Percentiles rank a stretch among this genome's conserved stretches.
phyloP scores from a whole-genome alignment of 37 sponge, comb jelly and placozoan species.

The Haliclona indistincta region DNA sequence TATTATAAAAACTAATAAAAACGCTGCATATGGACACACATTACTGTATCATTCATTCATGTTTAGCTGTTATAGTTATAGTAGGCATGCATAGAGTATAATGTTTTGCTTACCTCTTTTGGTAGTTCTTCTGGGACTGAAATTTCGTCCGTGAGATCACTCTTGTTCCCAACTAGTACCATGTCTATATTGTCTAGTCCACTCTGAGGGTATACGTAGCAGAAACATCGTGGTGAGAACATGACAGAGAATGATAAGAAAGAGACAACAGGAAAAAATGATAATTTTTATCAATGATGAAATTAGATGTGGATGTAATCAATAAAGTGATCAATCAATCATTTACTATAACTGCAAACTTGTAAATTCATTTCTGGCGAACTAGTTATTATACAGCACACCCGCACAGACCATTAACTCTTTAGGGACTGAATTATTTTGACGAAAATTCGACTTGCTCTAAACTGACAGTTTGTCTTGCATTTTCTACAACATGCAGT shows the following conservation, averaged over 20 bases:
- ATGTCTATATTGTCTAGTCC: constrained; percentile 27
- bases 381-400: too few species aligned
- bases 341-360: too few species aligned
- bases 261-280: neutral
- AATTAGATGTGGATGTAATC: too few species aligned
- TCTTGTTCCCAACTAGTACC: constrained; percentile 68
- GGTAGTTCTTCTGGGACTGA: constrained; percentile 21
- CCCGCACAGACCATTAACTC: too few species aligned
- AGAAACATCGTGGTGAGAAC: too few species aligned
- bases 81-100: neutral
- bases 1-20: neutral
- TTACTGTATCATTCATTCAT: neutral
- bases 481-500: too few species aligned
- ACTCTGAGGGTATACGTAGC: constrained; percentile 1
- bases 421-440: too few species aligned
- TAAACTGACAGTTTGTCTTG: too few species aligned
- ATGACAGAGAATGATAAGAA: neutral
- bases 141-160: constrained; percentile 32
- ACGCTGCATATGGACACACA: neutral
- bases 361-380: too few species aligned
- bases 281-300: too few species aligned
- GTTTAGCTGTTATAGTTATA: neutral
- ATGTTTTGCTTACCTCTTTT: constrained; percentile 26
- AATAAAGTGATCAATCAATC: too few species aligned
- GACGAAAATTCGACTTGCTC: too few species aligned